Conservation (phyloP, 2,888 invertebrate species). For the Hololepta plana region DNA sequence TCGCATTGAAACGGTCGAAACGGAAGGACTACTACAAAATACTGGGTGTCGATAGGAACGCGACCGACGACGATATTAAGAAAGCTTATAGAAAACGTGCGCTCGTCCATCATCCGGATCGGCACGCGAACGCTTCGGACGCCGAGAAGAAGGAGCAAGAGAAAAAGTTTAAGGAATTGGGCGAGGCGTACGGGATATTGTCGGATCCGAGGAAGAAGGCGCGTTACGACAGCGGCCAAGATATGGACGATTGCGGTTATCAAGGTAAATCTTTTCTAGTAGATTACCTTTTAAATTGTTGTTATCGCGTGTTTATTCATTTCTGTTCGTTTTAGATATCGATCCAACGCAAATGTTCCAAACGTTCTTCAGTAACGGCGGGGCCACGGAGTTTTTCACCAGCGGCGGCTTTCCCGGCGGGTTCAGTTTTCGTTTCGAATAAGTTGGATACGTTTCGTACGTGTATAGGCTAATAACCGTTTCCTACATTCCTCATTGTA, state of each 20-base stretch:
- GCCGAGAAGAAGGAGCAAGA: constrained; percentile 80
- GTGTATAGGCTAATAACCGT: no score
- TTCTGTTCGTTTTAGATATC: constrained; percentile 40
- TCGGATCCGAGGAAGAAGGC: constrained; percentile 80
- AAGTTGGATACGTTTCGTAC: no score
- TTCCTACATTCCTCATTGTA: no score
- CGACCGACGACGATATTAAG: constrained; percentile 82
- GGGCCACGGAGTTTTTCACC: constrained; percentile 32
- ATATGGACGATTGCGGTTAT: constrained; percentile 59
- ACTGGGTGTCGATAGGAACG: constrained; percentile 64
- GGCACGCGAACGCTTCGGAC: constrained; percentile 76
- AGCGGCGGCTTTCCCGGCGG: constrained; percentile 37
- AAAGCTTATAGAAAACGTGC: constrained; percentile 87
- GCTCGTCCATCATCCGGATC: constrained; percentile 83
- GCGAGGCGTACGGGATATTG: constrained; percentile 86
- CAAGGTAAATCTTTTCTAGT: constrained; percentile 15
- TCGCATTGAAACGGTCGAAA: constrained; percentile 77
- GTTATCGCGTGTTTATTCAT: not conserved
- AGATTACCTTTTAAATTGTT: constrained; percentile 2
- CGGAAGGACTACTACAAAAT: constrained; percentile 95
- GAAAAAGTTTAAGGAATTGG: constrained; percentile 85
- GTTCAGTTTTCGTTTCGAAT: constrained; percentile 54
- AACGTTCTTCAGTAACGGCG: constrained; percentile 52
- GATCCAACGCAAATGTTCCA: constrained; percentile 77
- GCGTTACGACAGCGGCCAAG: constrained; percentile 82